A percentile compares a stretch with the other conserved stretches of the same genome.
Evolutionary conservation across 2,797 vertebrate genomes (phyloP).

Genomic region (Pangasius larnaudii): DNA sequence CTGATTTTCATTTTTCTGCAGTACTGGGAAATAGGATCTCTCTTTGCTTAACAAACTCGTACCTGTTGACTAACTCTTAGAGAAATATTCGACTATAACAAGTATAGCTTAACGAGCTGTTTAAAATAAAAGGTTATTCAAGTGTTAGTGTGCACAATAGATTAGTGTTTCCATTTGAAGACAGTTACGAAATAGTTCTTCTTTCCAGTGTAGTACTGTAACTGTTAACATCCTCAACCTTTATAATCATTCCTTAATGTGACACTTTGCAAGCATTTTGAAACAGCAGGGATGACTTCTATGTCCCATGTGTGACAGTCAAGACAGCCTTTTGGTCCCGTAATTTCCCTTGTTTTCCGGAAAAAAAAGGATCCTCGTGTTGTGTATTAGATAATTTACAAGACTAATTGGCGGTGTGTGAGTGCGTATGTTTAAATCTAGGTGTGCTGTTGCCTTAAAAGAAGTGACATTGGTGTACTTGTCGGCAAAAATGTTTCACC

Average conservation of each 20-base stretch:
- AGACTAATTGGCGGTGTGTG: neutral
- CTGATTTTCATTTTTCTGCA: slow-evolving; percentile 30
- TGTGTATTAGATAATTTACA: neutral
- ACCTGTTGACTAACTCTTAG: slow-evolving; percentile 42
- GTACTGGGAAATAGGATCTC: slow-evolving; percentile 14
- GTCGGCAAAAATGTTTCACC: neutral
- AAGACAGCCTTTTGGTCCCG: neutral
- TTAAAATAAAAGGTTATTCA: slow-evolving; percentile 7
- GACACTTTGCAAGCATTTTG: slow-evolving; percentile 16
- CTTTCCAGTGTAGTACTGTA: slow-evolving; percentile 17
- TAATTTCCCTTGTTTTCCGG: neutral
- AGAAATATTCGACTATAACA: slow-evolving; percentile 9
- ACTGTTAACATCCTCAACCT: slow-evolving; percentile 25
- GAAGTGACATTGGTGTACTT: neutral
- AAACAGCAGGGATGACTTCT: slow-evolving; percentile 20
- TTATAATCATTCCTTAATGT: slow-evolving; percentile 35
- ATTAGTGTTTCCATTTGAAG: neutral
- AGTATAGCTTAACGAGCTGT: slow-evolving; percentile 18
- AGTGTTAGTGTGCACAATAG: slow-evolving; percentile 15
- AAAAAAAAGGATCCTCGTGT: neutral
- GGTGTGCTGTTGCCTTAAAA: slow-evolving; percentile 11
- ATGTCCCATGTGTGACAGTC: neutral
- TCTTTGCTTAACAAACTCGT: slow-evolving; percentile 22
- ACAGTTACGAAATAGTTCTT: slow-evolving; percentile 16
- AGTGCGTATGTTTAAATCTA: neutral